phyloP scores from a whole-genome alignment of 2,113 vertebrate species.

The Albula goreensis region DNA sequence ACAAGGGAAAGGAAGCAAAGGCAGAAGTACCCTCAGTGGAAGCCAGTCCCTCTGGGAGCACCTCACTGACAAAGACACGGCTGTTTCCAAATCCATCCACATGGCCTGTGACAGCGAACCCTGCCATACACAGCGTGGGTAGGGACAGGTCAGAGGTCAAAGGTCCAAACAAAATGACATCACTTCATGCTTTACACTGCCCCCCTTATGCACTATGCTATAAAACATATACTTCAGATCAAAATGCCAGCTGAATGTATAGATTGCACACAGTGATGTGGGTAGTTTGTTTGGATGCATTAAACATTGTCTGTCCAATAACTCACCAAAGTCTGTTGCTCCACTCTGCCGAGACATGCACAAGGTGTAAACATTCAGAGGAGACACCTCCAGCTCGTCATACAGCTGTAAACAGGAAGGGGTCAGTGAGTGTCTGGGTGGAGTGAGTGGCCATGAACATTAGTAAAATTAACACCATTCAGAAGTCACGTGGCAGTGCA shows the following conservation, averaged over 20 bases:
- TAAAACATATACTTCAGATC: background rate
- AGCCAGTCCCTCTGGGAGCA: conserved; percentile 76
- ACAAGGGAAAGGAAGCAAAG: background rate
- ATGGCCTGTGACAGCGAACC: conserved; percentile 87
- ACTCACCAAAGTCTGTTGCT: conserved; percentile 77
- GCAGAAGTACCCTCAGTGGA: conserved; percentile 72
- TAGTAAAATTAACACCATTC: background rate
- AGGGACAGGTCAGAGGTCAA: background rate
- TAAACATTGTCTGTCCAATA: background rate
- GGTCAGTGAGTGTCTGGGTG: background rate
- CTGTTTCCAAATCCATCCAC: conserved; percentile 75
- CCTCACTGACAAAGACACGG: conserved; percentile 81
- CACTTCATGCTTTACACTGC: background rate
- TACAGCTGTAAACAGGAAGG: conserved; percentile 65
- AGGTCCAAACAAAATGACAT: background rate
- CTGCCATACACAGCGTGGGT: conserved; percentile 54
- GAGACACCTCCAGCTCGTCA: conserved; percentile 80
- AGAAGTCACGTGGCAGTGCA: background rate
- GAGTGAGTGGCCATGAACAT: background rate
- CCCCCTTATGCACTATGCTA: background rate
- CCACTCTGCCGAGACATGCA: conserved; percentile 70
- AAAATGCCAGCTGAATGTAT: background rate
- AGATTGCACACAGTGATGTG: background rate
- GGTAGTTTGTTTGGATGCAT: no score
- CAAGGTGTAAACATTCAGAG: conserved; percentile 67